Evolutionary conservation across 2,113 vertebrate genomes (phyloP).

Genomic region (Callionymus lyra): DNA sequence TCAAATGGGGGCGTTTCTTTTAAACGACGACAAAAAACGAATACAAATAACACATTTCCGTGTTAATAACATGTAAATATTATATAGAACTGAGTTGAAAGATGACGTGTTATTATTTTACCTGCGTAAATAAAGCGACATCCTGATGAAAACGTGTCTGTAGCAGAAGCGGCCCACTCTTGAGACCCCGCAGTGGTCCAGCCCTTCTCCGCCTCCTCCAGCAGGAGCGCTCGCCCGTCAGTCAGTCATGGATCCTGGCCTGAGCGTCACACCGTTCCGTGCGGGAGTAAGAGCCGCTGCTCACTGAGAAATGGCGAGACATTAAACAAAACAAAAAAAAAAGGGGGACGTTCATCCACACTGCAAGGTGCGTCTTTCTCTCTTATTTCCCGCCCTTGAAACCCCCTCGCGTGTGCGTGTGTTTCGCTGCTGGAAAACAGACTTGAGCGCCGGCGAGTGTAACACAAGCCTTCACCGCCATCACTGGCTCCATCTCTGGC

Average conservation of each 20-base stretch:
- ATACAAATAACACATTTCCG: no score
- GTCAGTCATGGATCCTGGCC: constrained; percentile 51
- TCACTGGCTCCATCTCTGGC: constrained; percentile 21
- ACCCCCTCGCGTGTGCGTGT: not conserved
- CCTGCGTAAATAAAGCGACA: no score
- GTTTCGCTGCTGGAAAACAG: constrained; percentile 4
- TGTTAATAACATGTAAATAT: no score
- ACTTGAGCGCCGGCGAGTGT: not conserved
- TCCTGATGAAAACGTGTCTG: no score
- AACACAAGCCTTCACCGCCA: constrained; percentile 51
- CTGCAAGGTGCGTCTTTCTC: not conserved
- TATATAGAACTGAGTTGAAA: no score
- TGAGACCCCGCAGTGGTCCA: no score
- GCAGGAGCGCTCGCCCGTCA: constrained; percentile 49
- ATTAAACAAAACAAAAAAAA: constrained; percentile 32
- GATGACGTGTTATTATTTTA: no score
- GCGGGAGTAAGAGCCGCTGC: constrained; percentile 34
- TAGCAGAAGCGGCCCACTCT: no score
- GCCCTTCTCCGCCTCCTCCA: constrained; percentile 49
- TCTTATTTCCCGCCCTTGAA: no score
- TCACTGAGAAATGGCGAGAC: constrained; percentile 53
- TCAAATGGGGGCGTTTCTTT: no score
- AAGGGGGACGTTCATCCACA: constrained; percentile 41
- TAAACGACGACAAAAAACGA: no score
- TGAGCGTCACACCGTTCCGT: constrained; percentile 51